Conservation (phyloP, 2,888 invertebrate genomes). For the Zhengitettix transpicula region DNA sequence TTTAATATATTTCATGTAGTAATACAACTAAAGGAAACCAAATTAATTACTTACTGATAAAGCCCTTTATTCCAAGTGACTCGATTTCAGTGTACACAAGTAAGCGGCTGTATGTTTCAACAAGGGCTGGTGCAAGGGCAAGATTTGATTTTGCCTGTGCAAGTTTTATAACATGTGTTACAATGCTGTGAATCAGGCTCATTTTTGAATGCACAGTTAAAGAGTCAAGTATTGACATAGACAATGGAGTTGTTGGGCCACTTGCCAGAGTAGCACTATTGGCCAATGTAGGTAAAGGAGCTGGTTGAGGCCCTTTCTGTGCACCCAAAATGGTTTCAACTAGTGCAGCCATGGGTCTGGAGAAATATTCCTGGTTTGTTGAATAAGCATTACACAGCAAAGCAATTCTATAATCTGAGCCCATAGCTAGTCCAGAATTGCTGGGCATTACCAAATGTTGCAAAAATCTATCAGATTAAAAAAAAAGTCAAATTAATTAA, state of each 20-base stretch:
- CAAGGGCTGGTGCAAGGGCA: constrained; percentile 75
- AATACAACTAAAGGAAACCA: not conserved
- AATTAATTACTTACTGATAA: constrained; percentile 51
- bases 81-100: constrained; percentile 94
- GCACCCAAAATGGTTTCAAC: constrained; percentile 66
- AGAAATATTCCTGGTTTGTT: constrained; percentile 81
- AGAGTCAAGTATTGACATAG: constrained; percentile 85
- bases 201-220: constrained; percentile 92
- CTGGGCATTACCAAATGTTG: constrained; percentile 69
- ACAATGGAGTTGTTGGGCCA: constrained; percentile 70
- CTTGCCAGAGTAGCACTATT: constrained; percentile 29
- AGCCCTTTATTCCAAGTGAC: constrained; percentile 89
- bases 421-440: constrained; percentile 49
- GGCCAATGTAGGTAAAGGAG: constrained; percentile 26
- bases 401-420: constrained; percentile 78
- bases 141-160: constrained; percentile 73
- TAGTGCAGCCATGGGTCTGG: constrained; percentile 80
- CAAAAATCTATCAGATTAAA: constrained; percentile 43
- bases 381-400: constrained; percentile 90
- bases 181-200: constrained; percentile 72
- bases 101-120: constrained; percentile 86
- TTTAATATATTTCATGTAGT: not conserved
- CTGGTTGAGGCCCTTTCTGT: constrained; percentile 26
- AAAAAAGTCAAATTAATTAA: too few species aligned
- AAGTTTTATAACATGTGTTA: constrained; percentile 76